Conservation (phyloP, 2,888 invertebrate species). For the Punctoribates punctum region DNA sequence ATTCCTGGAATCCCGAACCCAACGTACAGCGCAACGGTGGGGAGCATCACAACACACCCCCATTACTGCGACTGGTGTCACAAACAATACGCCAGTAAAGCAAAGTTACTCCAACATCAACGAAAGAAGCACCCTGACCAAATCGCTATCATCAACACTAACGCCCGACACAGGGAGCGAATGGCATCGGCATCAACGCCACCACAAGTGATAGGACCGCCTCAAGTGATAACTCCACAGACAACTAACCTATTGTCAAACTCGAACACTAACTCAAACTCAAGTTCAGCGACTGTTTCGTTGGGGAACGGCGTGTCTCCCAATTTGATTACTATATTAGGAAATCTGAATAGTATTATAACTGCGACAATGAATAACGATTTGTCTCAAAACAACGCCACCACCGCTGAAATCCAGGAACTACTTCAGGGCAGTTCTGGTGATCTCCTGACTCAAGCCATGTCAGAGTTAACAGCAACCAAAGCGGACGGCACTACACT, state of each 20-base stretch:
- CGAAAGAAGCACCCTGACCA: constrained; percentile 55
- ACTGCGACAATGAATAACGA: constrained; percentile 16
- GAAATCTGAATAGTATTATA: constrained; percentile 40
- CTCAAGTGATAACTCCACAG: neutral
- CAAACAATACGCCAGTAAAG: constrained; percentile 78
- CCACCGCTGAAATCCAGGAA: constrained; percentile 29
- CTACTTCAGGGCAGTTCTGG: constrained; percentile 48
- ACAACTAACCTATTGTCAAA: neutral
- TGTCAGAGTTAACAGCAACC: constrained; percentile 54
- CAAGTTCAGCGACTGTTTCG: neutral
- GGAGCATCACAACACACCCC: constrained; percentile 66
- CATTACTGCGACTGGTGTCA: constrained; percentile 75
- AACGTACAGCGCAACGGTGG: constrained; percentile 67
- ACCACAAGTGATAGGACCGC: neutral
- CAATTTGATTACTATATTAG: constrained; percentile 39
- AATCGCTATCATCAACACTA: constrained; percentile 47
- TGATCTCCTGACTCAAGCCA: constrained; percentile 56
- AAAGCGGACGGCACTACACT: constrained; percentile 26
- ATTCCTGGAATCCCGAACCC: constrained; percentile 57
- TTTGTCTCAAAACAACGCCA: neutral
- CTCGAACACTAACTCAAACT: neutral
- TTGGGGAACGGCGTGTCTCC: constrained; percentile 8
- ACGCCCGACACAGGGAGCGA: constrained; percentile 35
- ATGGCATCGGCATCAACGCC: neutral
- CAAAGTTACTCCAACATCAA: constrained; percentile 59